Percentiles rank a stretch among this genome's conserved stretches.
phyloP scores from a whole-genome alignment of 2,797 vertebrate species.

The Epinephelus awoara region DNA sequence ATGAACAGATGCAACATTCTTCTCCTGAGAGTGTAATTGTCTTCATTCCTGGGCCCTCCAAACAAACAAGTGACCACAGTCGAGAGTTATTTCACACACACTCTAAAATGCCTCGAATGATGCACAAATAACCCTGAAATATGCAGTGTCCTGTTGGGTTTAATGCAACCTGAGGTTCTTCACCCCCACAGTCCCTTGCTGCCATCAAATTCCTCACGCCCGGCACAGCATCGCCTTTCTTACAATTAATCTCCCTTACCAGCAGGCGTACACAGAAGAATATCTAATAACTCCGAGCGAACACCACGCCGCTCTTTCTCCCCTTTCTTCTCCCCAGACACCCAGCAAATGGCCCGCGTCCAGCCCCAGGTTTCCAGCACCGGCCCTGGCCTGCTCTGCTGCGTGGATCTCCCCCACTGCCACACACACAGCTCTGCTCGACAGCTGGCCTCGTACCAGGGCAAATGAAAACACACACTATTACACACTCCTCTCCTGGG shows the following conservation, averaged over 20 bases:
- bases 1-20: constrained; percentile 61
- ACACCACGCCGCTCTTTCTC: constrained; percentile 33
- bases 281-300: constrained; percentile 55
- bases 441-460: constrained; percentile 86
- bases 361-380: constrained; percentile 69
- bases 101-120: constrained; percentile 58
- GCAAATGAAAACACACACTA: constrained; percentile 84
- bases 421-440: constrained; percentile 83
- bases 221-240: constrained; percentile 48
- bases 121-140: constrained; percentile 55
- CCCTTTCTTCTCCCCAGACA: constrained; percentile 68
- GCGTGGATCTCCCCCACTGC: constrained; percentile 62
- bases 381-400: constrained; percentile 47
- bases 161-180: constrained; percentile 32
- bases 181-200: constrained; percentile 40
- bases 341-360: constrained; percentile 83
- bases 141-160: constrained; percentile 32
- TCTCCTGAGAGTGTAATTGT: constrained; percentile 51
- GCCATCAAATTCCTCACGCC: constrained; percentile 53
- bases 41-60: constrained; percentile 62
- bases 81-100: constrained; percentile 58
- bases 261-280: constrained; percentile 46
- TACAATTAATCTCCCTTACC: constrained; percentile 46
- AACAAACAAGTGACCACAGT: constrained; percentile 73
- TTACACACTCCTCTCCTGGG: constrained; percentile 74